These are phyloP conservation scores for Fistularia commersonii DNA, from an alignment of 2,797 vertebrate genomes.

Conservation along the genomic window DNA sequence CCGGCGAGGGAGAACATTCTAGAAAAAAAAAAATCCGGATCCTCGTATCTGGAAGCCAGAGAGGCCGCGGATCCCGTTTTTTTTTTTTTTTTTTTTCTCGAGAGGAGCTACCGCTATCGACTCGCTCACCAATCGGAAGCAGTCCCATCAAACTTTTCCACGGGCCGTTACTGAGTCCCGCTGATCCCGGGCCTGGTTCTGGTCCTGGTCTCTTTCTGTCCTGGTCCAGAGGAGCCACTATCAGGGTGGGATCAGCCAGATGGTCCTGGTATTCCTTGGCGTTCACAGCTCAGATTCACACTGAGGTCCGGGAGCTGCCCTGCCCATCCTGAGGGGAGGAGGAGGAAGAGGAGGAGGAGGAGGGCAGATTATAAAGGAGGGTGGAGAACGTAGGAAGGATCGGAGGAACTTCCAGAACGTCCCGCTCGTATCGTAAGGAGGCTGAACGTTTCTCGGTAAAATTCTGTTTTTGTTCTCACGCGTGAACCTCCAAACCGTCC, in stretches of 20 bases:
- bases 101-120: background rate
- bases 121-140: conserved; percentile 58
- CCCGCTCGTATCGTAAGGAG: too few relatives aligned
- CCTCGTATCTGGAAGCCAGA: too few relatives aligned
- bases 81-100: too few relatives aligned
- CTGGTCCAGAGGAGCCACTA: conserved; percentile 7
- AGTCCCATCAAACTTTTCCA: conserved; percentile 71
- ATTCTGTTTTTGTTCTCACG: background rate
- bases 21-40: too few relatives aligned
- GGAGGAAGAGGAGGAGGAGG: conserved; percentile 45
- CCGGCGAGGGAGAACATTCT: too few relatives aligned
- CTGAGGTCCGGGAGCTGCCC: conserved; percentile 56
- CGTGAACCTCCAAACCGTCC: too few relatives aligned
- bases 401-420: background rate
- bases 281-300: conserved; percentile 41
- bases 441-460: conserved; percentile 30
- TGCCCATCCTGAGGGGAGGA: conserved; percentile 66
- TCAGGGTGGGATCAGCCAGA: conserved; percentile 2
- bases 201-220: background rate
- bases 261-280: background rate
- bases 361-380: conserved; percentile 39
- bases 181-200: conserved; percentile 17
- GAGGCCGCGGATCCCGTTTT: too few relatives aligned
- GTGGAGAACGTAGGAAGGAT: conserved; percentile 8
- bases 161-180: conserved; percentile 34